Evolutionary conservation across 2,797 vertebrate genomes (phyloP), one percentile per base, ranked within the genome.

Genomic region (Ctenopoma multispine): DNA sequence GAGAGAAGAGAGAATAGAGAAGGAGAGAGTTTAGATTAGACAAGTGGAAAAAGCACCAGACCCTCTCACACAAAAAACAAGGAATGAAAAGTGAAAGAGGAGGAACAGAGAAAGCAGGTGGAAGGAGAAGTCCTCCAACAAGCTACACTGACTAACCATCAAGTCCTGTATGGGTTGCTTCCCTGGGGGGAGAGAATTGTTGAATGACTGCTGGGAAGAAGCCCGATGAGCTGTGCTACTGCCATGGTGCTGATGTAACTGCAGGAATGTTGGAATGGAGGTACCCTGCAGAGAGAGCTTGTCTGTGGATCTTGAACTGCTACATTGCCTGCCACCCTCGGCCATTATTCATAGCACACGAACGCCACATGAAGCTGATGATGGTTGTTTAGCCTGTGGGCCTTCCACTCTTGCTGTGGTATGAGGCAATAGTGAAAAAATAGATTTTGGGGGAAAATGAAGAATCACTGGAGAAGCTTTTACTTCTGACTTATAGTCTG

Each of bases 361-460:
- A 87, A 84, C 72, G 6, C 88, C 67, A 57, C 80, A 40, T 85
- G 88, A 87, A 82, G 83, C 84, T 90, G 86, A 91, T 91, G 84
- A 89, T 89, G 88, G 85, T 90, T 80, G 87, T 89, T 89, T 82
- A 87, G 90, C 90, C 86, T 70, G 72, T 85, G 88, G 90, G 86
- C 50, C 81, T 79, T 77, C 71, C 66, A 51, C 64, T 70, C 79
- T 76, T 54, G 64, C 86, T 87, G 81, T 65, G 75, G 75, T 69
- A 71, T 53, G 65, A 88, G 74, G 86, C 66, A 79, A 74, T 63
- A 67, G 60, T 40, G 67, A 84, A 73, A 73, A 88, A 81, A 85
- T 70, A 4, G 48, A 76, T 81, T 80, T 87, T 70, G 51, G 23
- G 53, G 71, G 63, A 83, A 81, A 80, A 81, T 59, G n/a, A 58